Evolutionary conservation across 1,140 invertebrate genomes (phyloP).

Genomic region (Zaprionus taronus): DNA sequence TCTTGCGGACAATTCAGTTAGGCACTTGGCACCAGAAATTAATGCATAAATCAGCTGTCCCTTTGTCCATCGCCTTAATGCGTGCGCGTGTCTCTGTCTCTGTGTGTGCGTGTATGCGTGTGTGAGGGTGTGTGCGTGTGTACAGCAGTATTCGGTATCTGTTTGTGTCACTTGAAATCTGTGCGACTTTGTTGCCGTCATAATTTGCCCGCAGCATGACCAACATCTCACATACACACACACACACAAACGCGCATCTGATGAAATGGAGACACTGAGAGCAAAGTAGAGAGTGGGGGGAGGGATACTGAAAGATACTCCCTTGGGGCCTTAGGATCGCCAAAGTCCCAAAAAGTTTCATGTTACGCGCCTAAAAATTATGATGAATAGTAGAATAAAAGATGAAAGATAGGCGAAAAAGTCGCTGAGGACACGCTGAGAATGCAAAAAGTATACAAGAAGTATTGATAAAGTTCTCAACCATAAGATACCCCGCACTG

Average conservation of each 20-base stretch:
- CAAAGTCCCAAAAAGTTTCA: conserved; percentile 26
- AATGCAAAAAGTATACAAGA: background rate
- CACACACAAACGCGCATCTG: background rate
- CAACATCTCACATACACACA: conserved; percentile 50
- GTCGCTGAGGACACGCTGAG: background rate
- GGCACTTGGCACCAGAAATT: conserved; percentile 52
- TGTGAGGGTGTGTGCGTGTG: conserved; percentile 30
- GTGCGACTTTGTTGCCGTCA: conserved; percentile 20
- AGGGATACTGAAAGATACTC: background rate
- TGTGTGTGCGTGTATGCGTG: background rate
- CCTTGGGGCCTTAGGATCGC: background rate
- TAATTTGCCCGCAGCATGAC: conserved; percentile 68
- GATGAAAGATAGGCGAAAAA: too few relatives aligned
- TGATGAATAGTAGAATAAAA: conserved; percentile 23
- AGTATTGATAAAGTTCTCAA: background rate
- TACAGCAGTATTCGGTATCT: conserved; percentile 35
- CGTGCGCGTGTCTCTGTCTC: background rate
- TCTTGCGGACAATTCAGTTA: conserved; percentile 40
- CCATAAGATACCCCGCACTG: background rate
- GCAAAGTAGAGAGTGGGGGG: background rate
- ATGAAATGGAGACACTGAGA: background rate
- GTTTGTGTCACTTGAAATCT: conserved; percentile 57
- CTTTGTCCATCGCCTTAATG: background rate
- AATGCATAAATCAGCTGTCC: conserved; percentile 40
- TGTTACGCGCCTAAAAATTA: conserved; percentile 29